Percentiles rank a stretch among this genome's conserved stretches.
phyloP scores from a whole-genome alignment of 2,113 vertebrate genomes.

The crab-eating macaque (Macaca fascicularis) region T2T-MFA8v1.1 NC_088390.1:51290501-51291000 shows the following conservation, averaged over 20 bases:
- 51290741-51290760: not conserved
- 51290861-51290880: conserved; percentile 98
- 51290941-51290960: not conserved
- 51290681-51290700: not conserved
- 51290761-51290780: not conserved
- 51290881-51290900: conserved; percentile 97
- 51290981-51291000: not conserved
- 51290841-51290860: conserved; percentile 97
- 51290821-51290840: conserved; percentile 50
- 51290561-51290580: too few relatives aligned
- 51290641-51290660: not conserved
- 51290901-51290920: conserved; percentile 97
- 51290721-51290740: conserved; percentile 6
- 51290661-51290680: not conserved
- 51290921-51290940: conserved; percentile 19
- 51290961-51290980: not conserved
- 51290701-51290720: not conserved
- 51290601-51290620: not conserved
- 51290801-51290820: not conserved
- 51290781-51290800: not conserved
- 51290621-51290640: not conserved
- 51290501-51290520: too few relatives aligned
- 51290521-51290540: too few relatives aligned
- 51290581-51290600: not conserved
- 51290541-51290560: too few relatives aligned